Evolutionary conservation across 2,113 vertebrate genomes (phyloP), one percentile per base, ranked within the genome.

Genomic region (Atherinomorus stipes): DNA sequence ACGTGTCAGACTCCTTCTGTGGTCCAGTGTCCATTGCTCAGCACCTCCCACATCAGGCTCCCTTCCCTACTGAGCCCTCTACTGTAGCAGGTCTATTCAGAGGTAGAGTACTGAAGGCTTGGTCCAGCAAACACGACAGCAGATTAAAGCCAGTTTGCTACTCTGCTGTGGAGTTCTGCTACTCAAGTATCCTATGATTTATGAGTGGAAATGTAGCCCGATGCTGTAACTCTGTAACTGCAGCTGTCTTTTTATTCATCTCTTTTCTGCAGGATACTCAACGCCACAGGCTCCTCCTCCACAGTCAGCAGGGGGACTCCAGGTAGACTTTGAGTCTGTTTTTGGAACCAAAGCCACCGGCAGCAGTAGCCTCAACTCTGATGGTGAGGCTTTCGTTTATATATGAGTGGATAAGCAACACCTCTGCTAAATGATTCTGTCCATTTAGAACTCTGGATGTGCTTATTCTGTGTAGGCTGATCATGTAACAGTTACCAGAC

Each of bases 271-370:
- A 99, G 98, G 97, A 89, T 99, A 97, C 85, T 93, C 95, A 18
- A 90, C 95, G n/a, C 95, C 96, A 90, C 96, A 95, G 85, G 94
- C 93, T 86, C 94, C 96, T 85, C 94, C 95, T 6, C 92, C 94
- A 64, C 96, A 96, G 89, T 89, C 95, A 70, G 93, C 95, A 79
- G 85, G 95, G 78, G 95, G 96, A 93, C 96, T 99, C 90, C 96
- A 97, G 74, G 98, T 99, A 90, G 98, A 99, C 93, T 99, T 99
- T 91, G 98, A 99, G 90, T 99, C 98, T 26, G 97, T 99, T 68
- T 99, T 99, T 91, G 98, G 98, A 93, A 95, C 95, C 92, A 98
- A 97, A 93, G 96, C 96, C 37, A 16, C 88, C 31, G 90, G 89
- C 89, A 87, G 87, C 74, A 93, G 94, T 74, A 96, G 93, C 84